phyloP scores from a whole-genome alignment of 2,888 invertebrate genomes.

The Caenorhabditis afra region DNA sequence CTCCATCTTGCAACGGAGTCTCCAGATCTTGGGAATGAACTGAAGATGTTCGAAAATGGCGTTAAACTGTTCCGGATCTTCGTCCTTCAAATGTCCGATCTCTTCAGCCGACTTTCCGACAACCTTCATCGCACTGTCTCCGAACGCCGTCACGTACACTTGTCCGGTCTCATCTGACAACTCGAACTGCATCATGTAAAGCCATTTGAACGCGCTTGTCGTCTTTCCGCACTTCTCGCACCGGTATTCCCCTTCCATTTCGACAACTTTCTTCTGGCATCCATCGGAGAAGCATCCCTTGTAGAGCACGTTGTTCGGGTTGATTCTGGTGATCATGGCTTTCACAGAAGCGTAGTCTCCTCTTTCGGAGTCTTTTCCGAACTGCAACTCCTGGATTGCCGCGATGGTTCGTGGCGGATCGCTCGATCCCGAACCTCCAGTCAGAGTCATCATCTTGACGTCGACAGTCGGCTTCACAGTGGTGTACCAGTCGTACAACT shows the following conservation, averaged over 20 bases:
- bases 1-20: conserved; percentile 91
- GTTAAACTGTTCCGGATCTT: conserved; percentile 83
- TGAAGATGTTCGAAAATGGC: conserved; percentile 87
- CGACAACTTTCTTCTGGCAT: conserved; percentile 91
- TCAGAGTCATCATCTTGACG: conserved; percentile 60
- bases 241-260: conserved; percentile 91
- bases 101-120: conserved; percentile 87
- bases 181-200: conserved; percentile 85
- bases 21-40: conserved; percentile 89
- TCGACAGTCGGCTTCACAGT: conserved; percentile 81
- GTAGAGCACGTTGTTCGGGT: conserved; percentile 90
- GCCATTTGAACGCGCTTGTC: conserved; percentile 87
- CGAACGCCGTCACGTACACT: conserved; percentile 93
- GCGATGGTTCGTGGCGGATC: conserved; percentile 51
- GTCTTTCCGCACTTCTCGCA: conserved; percentile 96
- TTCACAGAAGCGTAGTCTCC: conserved; percentile 88
- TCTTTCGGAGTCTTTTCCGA: conserved; percentile 81
- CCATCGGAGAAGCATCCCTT: conserved; percentile 91
- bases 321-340: conserved; percentile 88
- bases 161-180: conserved; percentile 91
- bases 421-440: not conserved
- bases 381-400: conserved; percentile 54
- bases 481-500: conserved; percentile 93
- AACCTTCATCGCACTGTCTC: conserved; percentile 87
- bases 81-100: conserved; percentile 85